phyloP scores from a whole-genome alignment of 2,113 vertebrate genomes.

The Numenius arquata region DNA sequence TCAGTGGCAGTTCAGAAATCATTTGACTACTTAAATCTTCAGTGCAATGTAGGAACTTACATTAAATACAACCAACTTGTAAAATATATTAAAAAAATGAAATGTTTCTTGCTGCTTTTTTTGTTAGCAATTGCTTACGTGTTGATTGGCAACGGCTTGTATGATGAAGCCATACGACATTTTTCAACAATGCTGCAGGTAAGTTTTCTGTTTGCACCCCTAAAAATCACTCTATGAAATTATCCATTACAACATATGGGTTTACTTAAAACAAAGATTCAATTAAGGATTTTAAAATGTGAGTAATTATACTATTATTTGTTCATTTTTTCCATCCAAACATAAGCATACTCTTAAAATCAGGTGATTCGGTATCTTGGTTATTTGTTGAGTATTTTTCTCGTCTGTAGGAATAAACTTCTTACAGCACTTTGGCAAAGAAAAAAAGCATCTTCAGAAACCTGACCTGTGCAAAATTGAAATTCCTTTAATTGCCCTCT shows the following conservation, averaged over 20 bases:
- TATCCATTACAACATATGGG: not conserved
- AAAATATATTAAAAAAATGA: not conserved
- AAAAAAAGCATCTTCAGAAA: not conserved
- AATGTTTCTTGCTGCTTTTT: not conserved
- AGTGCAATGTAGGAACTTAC: not conserved
- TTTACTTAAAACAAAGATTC: not conserved
- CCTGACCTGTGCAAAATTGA: not conserved
- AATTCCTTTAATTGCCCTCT: not conserved
- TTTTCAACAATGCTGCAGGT: slow-evolving; percentile 97
- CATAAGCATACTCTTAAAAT: not conserved
- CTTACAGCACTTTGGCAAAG: not conserved
- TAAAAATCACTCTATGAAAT: not conserved
- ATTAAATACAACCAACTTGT: not conserved
- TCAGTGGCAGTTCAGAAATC: not conserved
- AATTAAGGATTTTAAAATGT: not conserved
- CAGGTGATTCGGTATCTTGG: not conserved
- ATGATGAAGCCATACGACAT: slow-evolving; percentile 95
- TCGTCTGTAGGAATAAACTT: not conserved
- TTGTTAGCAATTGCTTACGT: slow-evolving; percentile 92
- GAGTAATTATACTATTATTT: not conserved
- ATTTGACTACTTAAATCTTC: not conserved
- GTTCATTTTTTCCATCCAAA: not conserved
- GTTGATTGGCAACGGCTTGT: slow-evolving; percentile 91
- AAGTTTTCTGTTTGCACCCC: slow-evolving; percentile 4
- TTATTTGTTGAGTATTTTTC: not conserved